Evolutionary conservation across 2,797 vertebrate species (phyloP).

Genomic region (Premnoplex brunnescens): DNA sequence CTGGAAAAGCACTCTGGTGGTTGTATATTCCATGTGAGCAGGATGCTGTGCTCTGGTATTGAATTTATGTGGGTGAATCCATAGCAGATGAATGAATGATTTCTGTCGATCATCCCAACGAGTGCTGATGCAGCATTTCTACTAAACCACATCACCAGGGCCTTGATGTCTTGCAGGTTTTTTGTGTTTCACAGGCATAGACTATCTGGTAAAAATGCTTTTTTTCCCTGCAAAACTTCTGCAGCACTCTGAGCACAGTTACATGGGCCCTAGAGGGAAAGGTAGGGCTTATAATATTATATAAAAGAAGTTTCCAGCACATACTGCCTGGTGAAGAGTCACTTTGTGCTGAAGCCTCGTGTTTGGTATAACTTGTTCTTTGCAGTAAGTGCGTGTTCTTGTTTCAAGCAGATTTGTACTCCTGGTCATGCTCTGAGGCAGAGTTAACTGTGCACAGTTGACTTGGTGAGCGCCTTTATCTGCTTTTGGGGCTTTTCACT

Average conservation of each 20-base stretch:
- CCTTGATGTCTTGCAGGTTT: background rate
- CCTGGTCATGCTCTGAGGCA: background rate
- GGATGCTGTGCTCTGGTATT: background rate
- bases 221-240: background rate
- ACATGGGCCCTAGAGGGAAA: background rate
- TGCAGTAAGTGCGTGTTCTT: background rate
- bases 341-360: background rate
- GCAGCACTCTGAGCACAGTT: background rate
- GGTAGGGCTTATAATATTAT: background rate
- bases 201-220: background rate
- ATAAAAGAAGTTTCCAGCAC: background rate
- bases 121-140: background rate
- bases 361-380: background rate
- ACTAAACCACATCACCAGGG: background rate
- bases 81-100: background rate
- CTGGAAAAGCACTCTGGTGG: background rate
- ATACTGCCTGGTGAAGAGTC: background rate
- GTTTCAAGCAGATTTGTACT: background rate
- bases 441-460: background rate
- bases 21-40: background rate
- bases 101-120: fast-evolving
- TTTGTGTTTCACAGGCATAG: background rate
- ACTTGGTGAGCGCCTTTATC: background rate
- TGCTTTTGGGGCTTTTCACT: background rate
- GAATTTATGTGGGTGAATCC: background rate